phyloP scores from a whole-genome alignment of 2,113 vertebrate genomes.

The Eidolon helvum region DNA sequence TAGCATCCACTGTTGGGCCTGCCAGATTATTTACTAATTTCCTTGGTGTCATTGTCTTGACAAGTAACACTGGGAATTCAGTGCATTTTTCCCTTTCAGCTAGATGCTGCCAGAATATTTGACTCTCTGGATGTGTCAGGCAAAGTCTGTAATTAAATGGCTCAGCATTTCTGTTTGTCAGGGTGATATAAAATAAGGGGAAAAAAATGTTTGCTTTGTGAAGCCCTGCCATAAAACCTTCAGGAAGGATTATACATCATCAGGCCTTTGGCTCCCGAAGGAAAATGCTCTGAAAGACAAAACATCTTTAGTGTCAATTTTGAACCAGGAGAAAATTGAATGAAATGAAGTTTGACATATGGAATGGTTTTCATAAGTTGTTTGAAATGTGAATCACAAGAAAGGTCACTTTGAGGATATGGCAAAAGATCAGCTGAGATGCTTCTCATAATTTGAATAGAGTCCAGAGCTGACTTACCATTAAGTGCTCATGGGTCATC shows the following conservation, averaged over 20 bases:
- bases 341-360: constrained; percentile 60
- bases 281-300: constrained; percentile 57
- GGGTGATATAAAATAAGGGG: constrained; percentile 56
- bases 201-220: constrained; percentile 37
- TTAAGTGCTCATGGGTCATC: neutral
- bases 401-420: constrained; percentile 49
- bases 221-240: constrained; percentile 56
- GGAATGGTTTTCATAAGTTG: constrained; percentile 40
- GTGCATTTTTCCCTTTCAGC: constrained; percentile 58
- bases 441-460: neutral
- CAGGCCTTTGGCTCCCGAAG: neutral
- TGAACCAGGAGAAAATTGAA: constrained; percentile 61
- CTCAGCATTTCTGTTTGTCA: constrained; percentile 72
- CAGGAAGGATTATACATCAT: constrained; percentile 58
- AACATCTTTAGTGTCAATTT: constrained; percentile 60
- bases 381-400: constrained; percentile 41
- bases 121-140: constrained; percentile 46
- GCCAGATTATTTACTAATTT: constrained; percentile 41
- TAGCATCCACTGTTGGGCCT: neutral
- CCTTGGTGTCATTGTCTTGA: constrained; percentile 57
- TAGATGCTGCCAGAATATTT: constrained; percentile 59
- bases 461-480: neutral
- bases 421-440: neutral
- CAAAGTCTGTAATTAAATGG: constrained; percentile 45
- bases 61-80: constrained; percentile 53